A percentile compares a stretch with the other conserved stretches of the same genome.
Evolutionary conservation across 2,113 vertebrate genomes (phyloP).

Genomic region (Pedionomus torquatus): DNA sequence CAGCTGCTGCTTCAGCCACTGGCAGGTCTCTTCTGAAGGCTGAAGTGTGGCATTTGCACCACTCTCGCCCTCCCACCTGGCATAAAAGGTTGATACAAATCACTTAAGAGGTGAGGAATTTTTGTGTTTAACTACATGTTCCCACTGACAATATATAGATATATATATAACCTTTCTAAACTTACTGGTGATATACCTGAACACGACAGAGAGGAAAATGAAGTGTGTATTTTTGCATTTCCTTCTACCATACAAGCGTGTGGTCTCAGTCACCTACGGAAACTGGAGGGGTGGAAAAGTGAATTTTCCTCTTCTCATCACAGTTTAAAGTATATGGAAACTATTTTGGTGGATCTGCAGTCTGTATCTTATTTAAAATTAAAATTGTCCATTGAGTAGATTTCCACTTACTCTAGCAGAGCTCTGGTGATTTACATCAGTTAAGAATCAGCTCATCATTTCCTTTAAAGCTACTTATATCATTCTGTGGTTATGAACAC

Average conservation of each 20-base stretch:
- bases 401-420: conserved; percentile 52
- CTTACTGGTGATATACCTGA: not conserved
- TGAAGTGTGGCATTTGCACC: not conserved
- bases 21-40: not conserved
- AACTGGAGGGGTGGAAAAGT: not conserved
- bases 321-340: conserved; percentile 12
- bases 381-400: conserved; percentile 33
- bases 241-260: not conserved
- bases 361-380: conserved; percentile 40
- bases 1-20: not conserved
- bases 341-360: not conserved
- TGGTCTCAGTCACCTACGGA: not conserved
- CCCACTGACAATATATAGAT: not conserved
- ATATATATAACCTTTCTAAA: not conserved
- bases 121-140: not conserved
- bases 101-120: not conserved
- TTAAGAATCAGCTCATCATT: conserved; percentile 51
- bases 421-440: conserved; percentile 55
- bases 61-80: not conserved
- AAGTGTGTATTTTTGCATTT: not conserved
- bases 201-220: not conserved
- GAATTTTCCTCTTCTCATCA: not conserved
- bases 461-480: conserved; percentile 50
- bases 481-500: conserved; percentile 55
- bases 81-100: not conserved